Percentiles rank a stretch among this genome's conserved stretches.
Conservation (phyloP, 2,888 invertebrate species). For the Spodoptera picta region DNA sequence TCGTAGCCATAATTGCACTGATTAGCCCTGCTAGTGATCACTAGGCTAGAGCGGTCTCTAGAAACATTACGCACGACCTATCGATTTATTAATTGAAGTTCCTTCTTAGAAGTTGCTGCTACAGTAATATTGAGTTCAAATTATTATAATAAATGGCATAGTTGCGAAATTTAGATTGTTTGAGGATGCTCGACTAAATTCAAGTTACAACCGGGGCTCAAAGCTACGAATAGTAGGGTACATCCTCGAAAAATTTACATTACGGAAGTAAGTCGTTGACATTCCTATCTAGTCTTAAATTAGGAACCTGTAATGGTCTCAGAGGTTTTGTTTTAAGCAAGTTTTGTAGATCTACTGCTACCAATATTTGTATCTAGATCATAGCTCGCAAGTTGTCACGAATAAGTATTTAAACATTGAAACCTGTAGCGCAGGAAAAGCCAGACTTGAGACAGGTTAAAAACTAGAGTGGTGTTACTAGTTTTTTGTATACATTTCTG, state of each 20-base stretch:
- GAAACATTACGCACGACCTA: constrained; percentile 11
- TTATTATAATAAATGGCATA: too few species aligned
- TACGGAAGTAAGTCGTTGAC: too few species aligned
- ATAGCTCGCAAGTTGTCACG: constrained; percentile 24
- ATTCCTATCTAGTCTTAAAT: too few species aligned
- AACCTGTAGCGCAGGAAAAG: constrained; percentile 36
- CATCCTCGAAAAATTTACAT: too few species aligned
- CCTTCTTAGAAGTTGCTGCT: neutral
- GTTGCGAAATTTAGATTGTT: too few species aligned
- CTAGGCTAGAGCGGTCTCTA: constrained; percentile 3
- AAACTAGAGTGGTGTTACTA: constrained; percentile 52
- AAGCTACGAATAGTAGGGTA: too few species aligned
- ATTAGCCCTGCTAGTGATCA: constrained; percentile 19
- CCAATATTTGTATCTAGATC: neutral
- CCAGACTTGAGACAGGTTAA: constrained; percentile 34
- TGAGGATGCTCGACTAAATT: too few species aligned
- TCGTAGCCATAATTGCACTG: constrained; percentile 53
- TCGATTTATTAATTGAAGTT: constrained; percentile 20
- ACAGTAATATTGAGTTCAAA: too few species aligned
- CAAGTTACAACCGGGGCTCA: too few species aligned
- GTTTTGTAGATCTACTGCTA: too few species aligned
- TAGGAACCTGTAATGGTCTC: too few species aligned
- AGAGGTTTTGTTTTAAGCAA: too few species aligned
- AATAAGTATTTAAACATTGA: constrained; percentile 16
- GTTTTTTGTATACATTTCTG: constrained; percentile 38